These are phyloP conservation scores for Cheiracanthium punctorium DNA, from an alignment of 2,888 invertebrate species.

Conservation along the genomic window DNA sequence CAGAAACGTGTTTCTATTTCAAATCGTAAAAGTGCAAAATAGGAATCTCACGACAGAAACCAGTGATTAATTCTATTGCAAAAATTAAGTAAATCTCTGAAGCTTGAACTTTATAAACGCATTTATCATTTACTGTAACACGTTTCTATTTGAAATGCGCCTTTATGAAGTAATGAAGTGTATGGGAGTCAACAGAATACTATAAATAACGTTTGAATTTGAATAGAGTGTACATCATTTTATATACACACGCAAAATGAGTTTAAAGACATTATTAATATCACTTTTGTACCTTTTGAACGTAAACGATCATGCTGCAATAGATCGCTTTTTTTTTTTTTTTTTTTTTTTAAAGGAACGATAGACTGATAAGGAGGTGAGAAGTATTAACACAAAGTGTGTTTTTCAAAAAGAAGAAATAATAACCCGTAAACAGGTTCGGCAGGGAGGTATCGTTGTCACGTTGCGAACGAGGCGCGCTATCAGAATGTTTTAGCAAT, in stretches of 20 bases:
- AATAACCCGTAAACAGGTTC: not conserved
- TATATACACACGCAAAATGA: slow-evolving; percentile 2
- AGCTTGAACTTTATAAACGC: no score
- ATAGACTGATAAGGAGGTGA: slow-evolving; percentile 7
- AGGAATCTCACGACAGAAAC: no score
- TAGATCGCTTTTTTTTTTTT: slow-evolving; percentile 11
- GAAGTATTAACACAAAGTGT: slow-evolving; percentile 6
- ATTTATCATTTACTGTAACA: not conserved
- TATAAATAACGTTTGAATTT: slow-evolving; percentile 13
- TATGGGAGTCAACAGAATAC: not conserved
- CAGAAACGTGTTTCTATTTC: no score
- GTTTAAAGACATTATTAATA: not conserved
- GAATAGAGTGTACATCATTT: not conserved
- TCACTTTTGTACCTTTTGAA: not conserved
- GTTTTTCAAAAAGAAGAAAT: not conserved
- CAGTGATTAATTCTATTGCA: no score
- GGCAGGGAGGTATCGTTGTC: slow-evolving; percentile 8
- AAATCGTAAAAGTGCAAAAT: no score
- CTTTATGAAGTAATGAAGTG: not conserved
- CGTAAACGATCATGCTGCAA: slow-evolving; percentile 3
- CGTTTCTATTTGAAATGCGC: not conserved
- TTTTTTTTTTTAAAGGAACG: not conserved
- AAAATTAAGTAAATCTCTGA: no score
- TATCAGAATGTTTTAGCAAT: not conserved
- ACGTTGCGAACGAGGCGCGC: slow-evolving; percentile 12